Evolutionary conservation across 2,113 vertebrate species (phyloP).

Genomic region (Otus sunia): DNA sequence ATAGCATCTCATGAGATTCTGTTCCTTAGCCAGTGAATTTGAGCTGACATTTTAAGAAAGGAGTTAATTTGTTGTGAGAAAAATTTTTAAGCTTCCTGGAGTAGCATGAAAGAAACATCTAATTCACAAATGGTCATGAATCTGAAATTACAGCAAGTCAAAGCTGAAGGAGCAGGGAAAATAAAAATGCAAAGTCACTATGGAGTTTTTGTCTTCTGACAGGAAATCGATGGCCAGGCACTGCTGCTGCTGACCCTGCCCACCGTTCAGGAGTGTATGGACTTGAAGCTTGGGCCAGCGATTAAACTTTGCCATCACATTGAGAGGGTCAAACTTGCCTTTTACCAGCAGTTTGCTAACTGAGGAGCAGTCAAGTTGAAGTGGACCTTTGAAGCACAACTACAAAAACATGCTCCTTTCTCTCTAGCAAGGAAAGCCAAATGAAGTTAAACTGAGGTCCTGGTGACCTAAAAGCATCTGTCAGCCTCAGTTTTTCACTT

Average conservation of each 20-base stretch:
- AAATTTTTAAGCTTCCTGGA: neutral
- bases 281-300: slow-evolving; percentile 95
- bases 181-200: neutral
- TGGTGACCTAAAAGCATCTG: slow-evolving; percentile 36
- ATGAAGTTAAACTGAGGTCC: slow-evolving; percentile 27
- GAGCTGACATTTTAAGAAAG: neutral
- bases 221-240: slow-evolving; percentile 99
- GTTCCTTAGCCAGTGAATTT: neutral
- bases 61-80: neutral
- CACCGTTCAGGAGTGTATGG: slow-evolving; percentile 98
- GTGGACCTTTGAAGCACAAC: slow-evolving; percentile 76
- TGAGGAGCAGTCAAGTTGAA: slow-evolving; percentile 72
- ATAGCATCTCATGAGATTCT: neutral
- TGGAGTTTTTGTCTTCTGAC: slow-evolving; percentile 58
- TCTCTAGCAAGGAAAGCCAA: slow-evolving; percentile 47
- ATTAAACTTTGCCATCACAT: slow-evolving; percentile 99
- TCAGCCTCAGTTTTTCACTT: slow-evolving; percentile 69
- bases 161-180: neutral
- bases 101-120: neutral
- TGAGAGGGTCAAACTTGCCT: slow-evolving; percentile 96
- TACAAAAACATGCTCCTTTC: slow-evolving; percentile 46
- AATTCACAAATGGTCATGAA: neutral
- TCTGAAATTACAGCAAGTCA: neutral
- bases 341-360: slow-evolving; percentile 98
- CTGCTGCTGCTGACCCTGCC: slow-evolving; percentile 94